Conservation (phyloP, 1,140 invertebrate genomes). For the Formica selysi region DNA sequence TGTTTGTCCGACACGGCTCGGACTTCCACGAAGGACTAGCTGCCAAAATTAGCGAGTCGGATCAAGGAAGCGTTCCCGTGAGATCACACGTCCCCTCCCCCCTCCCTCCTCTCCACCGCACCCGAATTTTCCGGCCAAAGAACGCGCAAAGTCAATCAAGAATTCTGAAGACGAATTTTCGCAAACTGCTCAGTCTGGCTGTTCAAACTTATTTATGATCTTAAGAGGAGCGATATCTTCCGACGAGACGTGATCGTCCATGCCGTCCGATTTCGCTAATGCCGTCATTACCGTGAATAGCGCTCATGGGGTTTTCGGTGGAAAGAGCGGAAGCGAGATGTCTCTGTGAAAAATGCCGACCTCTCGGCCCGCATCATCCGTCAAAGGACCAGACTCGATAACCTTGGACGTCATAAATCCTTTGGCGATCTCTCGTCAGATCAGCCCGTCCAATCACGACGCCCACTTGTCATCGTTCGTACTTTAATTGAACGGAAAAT, state of each 20-base stretch:
- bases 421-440: conserved; percentile 35
- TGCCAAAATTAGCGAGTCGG: conserved; percentile 72
- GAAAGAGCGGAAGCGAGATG: neutral
- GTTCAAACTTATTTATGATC: conserved; percentile 44
- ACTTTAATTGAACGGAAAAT: conserved; percentile 48
- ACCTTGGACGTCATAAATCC: conserved; percentile 49
- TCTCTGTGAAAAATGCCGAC: conserved; percentile 18
- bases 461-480: conserved; percentile 47
- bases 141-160: conserved; percentile 41
- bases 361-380: conserved; percentile 13
- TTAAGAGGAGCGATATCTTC: conserved; percentile 39
- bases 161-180: conserved; percentile 14
- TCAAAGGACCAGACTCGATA: conserved; percentile 43
- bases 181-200: conserved; percentile 20
- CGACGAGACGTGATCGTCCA: conserved; percentile 30
- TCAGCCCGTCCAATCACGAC: conserved; percentile 37
- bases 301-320: neutral
- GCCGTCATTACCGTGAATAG: conserved; percentile 22
- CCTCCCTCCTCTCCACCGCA: neutral
- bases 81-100: conserved; percentile 19
- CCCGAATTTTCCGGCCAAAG: neutral
- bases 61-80: conserved; percentile 52
- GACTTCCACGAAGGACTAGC: conserved; percentile 48
- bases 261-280: conserved; percentile 26
- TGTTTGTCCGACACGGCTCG: conserved; percentile 60